Conservation (phyloP, 2,888 invertebrate genomes). For the Thereva unica region DNA sequence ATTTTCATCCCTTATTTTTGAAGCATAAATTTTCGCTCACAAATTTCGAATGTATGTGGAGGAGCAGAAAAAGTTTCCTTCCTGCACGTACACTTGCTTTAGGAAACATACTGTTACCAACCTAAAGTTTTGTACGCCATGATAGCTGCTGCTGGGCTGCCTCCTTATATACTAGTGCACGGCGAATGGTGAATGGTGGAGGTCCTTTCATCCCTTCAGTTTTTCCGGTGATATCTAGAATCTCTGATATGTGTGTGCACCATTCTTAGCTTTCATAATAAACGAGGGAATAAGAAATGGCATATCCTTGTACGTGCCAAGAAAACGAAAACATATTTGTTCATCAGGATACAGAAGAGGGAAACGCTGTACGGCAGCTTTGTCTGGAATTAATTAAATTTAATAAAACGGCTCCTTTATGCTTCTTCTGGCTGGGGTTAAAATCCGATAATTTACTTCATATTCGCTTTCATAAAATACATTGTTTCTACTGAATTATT, state of each 20-base stretch:
- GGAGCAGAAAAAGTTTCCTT: constrained; percentile 16
- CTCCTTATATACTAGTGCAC: background rate
- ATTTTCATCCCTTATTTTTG: constrained; percentile 41
- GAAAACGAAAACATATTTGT: constrained; percentile 43
- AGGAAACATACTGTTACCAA: background rate
- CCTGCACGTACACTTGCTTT: background rate
- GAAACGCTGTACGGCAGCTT: constrained; percentile 27
- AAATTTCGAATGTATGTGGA: constrained; percentile 36
- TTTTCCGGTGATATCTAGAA: constrained; percentile 38
- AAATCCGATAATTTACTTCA: constrained; percentile 33
- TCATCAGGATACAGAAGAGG: constrained; percentile 38
- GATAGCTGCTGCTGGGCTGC: background rate
- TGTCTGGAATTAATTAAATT: constrained; percentile 43
- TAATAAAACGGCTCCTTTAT: constrained; percentile 40
- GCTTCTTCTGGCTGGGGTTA: constrained; percentile 29
- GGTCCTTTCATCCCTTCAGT: constrained; percentile 29
- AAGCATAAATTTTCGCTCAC: constrained; percentile 39
- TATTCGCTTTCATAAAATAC: constrained; percentile 26
- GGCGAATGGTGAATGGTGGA: constrained; percentile 2
- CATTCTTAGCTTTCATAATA: constrained; percentile 38
- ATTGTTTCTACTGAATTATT: constrained; percentile 10
- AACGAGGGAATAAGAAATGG: constrained; percentile 42
- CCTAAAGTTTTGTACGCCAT: too few species aligned
- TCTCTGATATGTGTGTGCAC: constrained; percentile 28
- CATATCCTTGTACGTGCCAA: constrained; percentile 43